Base-by-base conservation (phyloP, 2,888 invertebrate species). In the Argyra leucocephala region DNA sequence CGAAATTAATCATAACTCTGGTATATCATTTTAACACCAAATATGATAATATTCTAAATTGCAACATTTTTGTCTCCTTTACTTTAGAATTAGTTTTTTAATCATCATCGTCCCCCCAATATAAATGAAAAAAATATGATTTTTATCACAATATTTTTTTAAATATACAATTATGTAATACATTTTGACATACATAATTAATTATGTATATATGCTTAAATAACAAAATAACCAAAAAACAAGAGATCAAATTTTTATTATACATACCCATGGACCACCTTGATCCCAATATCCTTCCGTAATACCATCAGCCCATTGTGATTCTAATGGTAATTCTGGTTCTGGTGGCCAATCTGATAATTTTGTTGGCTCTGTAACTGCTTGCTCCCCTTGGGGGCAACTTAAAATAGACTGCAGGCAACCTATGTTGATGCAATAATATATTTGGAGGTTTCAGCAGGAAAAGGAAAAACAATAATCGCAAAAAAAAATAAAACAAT, bases 281-380 rank as follows among this genome's bases (percentile, higher is more conserved):
- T 75, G 74, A 71, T 73, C 73, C 75, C 75, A 75, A 70, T 75
- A 75, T 67, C 74, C 73, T 71, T 75, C 75, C 18, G 73, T 73
- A 65, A 73, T 69, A 62, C 75, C 75, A 69, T 75, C 75, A 65
- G 73, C 75, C 74, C 74, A 74, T 72, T 75, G 75, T 59, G 74
- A 74, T 70, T 75, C 75, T 64, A 75, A 69, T 64, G 75, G 75
- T 64, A 75, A 69, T 70, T 75, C 75, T 60, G 75, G 74, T 69
- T 75, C 75, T 63, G 73, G 73, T 64, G 73, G 73, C 74, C 75
- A 75, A 66, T 70, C 67, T 63, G 70, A 70, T 66, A 70, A 70
- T 69, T 72, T 72, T 58, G 70, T 71, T 67, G 72, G 72, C 68
- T 72, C 71, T 69, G 73, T 72, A 64, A 72, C 69, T 68, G 73